These are phyloP conservation scores for Melanerpes aurifrons DNA, from an alignment of 2,113 vertebrate genomes.

Conservation along the genomic window DNA sequence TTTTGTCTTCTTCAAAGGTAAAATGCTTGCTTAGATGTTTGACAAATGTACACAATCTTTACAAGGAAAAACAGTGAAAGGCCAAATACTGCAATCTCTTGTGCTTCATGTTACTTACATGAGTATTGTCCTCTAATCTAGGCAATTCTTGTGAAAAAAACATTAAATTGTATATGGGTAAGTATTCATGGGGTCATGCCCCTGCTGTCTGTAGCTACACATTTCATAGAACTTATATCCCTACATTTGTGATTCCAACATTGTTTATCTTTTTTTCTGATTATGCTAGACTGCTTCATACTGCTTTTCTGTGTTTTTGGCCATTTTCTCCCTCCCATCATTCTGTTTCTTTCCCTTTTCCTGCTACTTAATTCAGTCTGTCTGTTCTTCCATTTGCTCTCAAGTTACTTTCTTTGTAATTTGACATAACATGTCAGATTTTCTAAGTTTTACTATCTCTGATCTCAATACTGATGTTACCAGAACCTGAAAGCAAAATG, in stretches of 20 bases:
- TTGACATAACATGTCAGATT: conserved; percentile 25
- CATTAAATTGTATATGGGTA: neutral
- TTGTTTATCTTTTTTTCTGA: neutral
- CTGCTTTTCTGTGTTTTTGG: neutral
- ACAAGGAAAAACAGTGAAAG: neutral
- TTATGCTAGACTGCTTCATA: neutral
- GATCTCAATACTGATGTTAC: conserved; percentile 37
- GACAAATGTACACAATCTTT: neutral
- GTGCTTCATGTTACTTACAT: neutral
- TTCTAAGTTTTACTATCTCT: conserved; percentile 32
- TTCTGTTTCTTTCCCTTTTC: neutral
- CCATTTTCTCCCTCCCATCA: neutral
- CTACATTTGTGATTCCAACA: neutral
- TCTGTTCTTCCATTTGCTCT: conserved; percentile 46
- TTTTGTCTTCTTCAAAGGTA: conserved; percentile 32
- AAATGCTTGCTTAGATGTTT: conserved; percentile 26
- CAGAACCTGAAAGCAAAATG: conserved; percentile 44
- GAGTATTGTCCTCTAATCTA: neutral
- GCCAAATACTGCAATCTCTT: neutral
- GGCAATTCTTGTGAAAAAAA: neutral
- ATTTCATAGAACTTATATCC: neutral
- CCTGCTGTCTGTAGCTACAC: neutral
- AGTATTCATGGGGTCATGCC: neutral
- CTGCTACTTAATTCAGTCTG: conserved; percentile 11
- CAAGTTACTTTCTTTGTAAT: conserved; percentile 10